A percentile compares a stretch with the other conserved stretches of the same genome.
Conservation (phyloP, 2,888 invertebrate genomes). For the Blera fallax region DNA sequence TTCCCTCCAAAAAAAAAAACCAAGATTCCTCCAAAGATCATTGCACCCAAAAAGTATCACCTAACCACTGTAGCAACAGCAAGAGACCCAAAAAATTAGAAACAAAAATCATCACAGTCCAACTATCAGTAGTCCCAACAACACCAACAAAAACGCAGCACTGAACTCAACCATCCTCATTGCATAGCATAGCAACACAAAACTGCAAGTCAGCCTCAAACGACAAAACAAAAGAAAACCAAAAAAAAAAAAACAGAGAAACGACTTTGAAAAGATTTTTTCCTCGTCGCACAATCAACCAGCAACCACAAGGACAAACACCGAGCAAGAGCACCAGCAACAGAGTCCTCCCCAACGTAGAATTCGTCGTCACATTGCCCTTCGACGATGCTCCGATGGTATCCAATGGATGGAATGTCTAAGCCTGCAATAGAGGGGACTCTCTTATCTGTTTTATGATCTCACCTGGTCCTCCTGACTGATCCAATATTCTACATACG, state of each 20-base stretch:
- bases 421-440: conserved; percentile 40
- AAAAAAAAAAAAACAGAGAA: conserved; percentile 24
- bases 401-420: conserved; percentile 59
- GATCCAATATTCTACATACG: conserved; percentile 73
- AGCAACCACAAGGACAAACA: conserved; percentile 59
- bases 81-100: conserved; percentile 10
- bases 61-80: conserved; percentile 16
- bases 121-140: conserved; percentile 2
- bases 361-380: conserved; percentile 53
- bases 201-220: conserved; percentile 22
- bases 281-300: conserved; percentile 24
- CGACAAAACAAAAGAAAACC: conserved; percentile 9
- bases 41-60: conserved; percentile 67
- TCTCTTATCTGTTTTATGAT: conserved; percentile 71
- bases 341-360: conserved; percentile 37
- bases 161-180: conserved; percentile 22
- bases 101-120: conserved; percentile 29
- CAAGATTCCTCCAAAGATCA: conserved; percentile 58
- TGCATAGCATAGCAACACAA: conserved; percentile 30
- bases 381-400: conserved; percentile 44
- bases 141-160: conserved; percentile 2
- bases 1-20: not conserved
- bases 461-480: conserved; percentile 71
- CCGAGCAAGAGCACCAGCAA: conserved; percentile 27
- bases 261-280: conserved; percentile 4